Evolutionary conservation across 2,113 vertebrate species (phyloP), one percentile per base, ranked within the genome.

Genomic region (Nesoenas mayeri): DNA sequence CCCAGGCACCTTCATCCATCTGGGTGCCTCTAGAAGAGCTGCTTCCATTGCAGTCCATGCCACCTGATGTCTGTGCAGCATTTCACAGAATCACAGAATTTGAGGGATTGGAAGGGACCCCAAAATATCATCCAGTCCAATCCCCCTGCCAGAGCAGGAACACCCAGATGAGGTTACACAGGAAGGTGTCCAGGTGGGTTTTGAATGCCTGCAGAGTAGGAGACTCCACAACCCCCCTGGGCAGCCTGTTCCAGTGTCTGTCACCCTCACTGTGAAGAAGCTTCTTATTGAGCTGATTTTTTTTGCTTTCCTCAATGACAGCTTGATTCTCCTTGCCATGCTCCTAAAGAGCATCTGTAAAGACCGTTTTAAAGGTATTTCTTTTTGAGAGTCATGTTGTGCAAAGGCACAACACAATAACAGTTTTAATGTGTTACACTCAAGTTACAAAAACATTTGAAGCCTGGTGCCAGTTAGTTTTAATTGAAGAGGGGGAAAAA

Each of bases 401-500:
- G 24, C 60, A 38, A 93, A 36, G 77, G 75, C 36, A 28, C 80
- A 0, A 47, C 44, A 47, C 18, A 18, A 47, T 47, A 47, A 47
- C 44, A 57, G 53, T 86, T 92, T 85, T 84, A 86, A 92, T 24
- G 44, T 50, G 69, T 50, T 93, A 94, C 77, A 71, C 60, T 84
- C 67, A 93, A 56, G 54, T 22, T 6, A 48, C 29, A 86, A 32
- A 80, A 94, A 69, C n/a, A 61, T 71, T 88, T 86, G 81, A 67
- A 90, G 54, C 65, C 79, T 79, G 38, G 7, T 84, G 53, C 50
- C 16, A 50, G 64, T 81, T 81, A 74, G 48, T 79, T 94, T 93
- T 96, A 94, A 84, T 72, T 95, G 57, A 70, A 67, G 56, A 71
- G 82, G n/a, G n/a, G 64, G 32, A 8, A 36, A 78, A 85, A 66